phyloP scores from a whole-genome alignment of 2,888 invertebrate genomes.

The Temnothorax ravouxi region DNA sequence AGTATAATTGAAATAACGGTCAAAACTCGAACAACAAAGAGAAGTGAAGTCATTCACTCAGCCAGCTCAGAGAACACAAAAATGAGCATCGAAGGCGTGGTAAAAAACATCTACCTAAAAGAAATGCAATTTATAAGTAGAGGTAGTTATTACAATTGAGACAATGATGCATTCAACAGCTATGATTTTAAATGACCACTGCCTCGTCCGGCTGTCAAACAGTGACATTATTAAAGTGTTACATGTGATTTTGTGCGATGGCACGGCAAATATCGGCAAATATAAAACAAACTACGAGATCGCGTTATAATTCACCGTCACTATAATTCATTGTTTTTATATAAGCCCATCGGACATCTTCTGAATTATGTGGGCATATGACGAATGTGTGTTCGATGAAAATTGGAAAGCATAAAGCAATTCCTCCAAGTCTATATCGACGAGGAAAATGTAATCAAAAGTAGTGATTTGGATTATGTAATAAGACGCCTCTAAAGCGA shows the following conservation, averaged over 20 bases:
- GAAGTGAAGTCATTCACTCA: neutral
- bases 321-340: slow-evolving; percentile 12
- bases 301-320: neutral
- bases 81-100: neutral
- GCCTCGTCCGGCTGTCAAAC: neutral
- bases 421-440: neutral
- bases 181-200: neutral
- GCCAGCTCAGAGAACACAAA: neutral
- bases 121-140: neutral
- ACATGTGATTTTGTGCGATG: neutral
- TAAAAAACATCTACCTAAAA: neutral
- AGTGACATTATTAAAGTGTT: neutral
- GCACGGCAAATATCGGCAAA: neutral
- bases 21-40: neutral
- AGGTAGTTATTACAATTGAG: neutral
- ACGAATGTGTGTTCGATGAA: neutral
- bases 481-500: neutral
- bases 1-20: neutral
- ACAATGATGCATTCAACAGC: neutral
- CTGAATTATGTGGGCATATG: neutral
- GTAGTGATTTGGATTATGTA: neutral
- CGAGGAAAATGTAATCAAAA: neutral
- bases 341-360: neutral
- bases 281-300: neutral
- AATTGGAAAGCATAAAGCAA: neutral